Conservation (phyloP, 2,113 vertebrate genomes). For the Haemorhous mexicanus region DNA sequence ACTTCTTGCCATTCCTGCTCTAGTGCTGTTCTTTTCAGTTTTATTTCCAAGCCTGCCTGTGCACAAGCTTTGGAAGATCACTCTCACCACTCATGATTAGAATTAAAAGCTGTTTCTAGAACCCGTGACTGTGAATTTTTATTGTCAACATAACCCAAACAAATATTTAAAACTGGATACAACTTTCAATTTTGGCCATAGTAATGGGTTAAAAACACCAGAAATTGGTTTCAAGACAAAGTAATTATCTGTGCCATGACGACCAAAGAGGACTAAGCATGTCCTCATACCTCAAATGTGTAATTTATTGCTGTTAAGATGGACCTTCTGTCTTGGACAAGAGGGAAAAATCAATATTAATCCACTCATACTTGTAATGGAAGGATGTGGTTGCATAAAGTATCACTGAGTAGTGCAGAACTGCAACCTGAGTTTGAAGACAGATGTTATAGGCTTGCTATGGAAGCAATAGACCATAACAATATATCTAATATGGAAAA, state of each 20-base stretch:
- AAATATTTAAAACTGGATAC: not conserved
- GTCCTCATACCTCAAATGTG: constrained; percentile 41
- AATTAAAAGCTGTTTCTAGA: not conserved
- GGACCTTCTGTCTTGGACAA: constrained; percentile 61
- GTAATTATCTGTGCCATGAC: constrained; percentile 34
- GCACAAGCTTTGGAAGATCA: not conserved
- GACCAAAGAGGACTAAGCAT: constrained; percentile 2
- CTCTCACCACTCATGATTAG: not conserved
- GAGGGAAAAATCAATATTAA: constrained; percentile 76
- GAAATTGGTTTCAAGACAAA: constrained; percentile 39
- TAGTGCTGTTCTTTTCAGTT: not conserved
- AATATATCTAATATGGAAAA: constrained; percentile 72
- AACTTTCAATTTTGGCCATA: not conserved
- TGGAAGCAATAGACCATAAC: constrained; percentile 72
- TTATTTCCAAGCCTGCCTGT: not conserved
- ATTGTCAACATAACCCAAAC: not conserved
- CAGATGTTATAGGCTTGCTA: constrained; percentile 67
- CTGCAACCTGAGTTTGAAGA: constrained; percentile 59
- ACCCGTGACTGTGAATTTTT: not conserved
- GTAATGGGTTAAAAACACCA: constrained; percentile 54
- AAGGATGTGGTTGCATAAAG: constrained; percentile 72
- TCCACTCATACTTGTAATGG: constrained; percentile 75
- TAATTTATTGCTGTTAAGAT: constrained; percentile 69
- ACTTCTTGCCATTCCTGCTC: not conserved
- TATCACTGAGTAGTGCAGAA: constrained; percentile 36